Base-by-base conservation (phyloP, 2,113 vertebrate genomes). In the Prolemur simus region DNA sequence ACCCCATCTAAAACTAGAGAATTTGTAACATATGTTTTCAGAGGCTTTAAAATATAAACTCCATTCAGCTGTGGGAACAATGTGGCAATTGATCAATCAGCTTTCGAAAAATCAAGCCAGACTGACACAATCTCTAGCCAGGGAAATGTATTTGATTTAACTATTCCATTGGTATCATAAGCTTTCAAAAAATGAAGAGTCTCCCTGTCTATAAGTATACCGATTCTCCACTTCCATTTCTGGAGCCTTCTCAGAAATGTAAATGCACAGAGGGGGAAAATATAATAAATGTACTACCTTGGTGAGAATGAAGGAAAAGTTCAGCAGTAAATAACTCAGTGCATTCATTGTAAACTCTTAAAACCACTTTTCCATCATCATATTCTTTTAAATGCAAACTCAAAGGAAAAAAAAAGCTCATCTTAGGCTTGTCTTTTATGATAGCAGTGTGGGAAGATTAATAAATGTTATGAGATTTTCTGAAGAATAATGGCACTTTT, bases 361-460 rank as follows among this genome's bases (percentile, higher is more conserved):
- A 87, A 87, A 85, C 58, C 84, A 76, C 66, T 76, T 64, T 92
- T 49, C n/a, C 32, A 89, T 69, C 68, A 89, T 87, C 74, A 69
- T 90, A 71, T 15, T 78, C 49, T 96, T 94, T 96, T 74, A 96
- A 96, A 92, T 92, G 89, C n/a, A 96, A 94, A 54, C 66, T 92
- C 85, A 89, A 94, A 91, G 54, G n/a, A 89, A n/a, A 56, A 29
- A 52, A 63, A 14, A 84, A n/a, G 32, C 37, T 86, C 21, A 78
- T 77, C 60, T 93, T 80, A 49, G 39, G 54, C 89, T 95, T 95
- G 68, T 93, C 89, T 87, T 87, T 87, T 82, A 83, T 93, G 90
- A 78, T 68, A 96, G 63, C 69, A 82, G 23, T 78, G 74, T 91
- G 54, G 68, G 68, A 93, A 82, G 60, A 95, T 95, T 96, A 83